Evolutionary conservation across 2,888 invertebrate species (phyloP), one percentile per base, ranked within the genome.

Genomic region (Iphiclides podalirius): DNA sequence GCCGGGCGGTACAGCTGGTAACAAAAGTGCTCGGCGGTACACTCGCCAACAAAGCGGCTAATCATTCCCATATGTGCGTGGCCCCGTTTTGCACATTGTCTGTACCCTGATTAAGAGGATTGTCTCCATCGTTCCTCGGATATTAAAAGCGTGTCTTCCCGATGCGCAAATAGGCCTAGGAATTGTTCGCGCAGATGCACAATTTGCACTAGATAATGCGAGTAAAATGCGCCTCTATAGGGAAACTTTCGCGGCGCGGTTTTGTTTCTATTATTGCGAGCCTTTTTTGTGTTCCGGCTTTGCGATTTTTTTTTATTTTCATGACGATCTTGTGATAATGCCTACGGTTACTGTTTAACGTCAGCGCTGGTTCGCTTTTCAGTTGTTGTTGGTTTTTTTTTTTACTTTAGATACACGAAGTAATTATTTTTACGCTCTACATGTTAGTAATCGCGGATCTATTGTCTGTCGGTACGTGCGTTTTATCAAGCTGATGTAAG

Each of bases 21-120:
- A 73, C 77, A 79, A 80, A 80, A 80, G 79, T 79, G 75, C 67
- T 60, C 53, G 59, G 73, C 75, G 73, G 78, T 71, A 70, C 67
- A 67, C 64, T 67, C 62, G 60, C 60, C 66, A 66, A 70, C 70
- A 70, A 70, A 69, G 68, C 68, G 66, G 67, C 64, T 67, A 87
- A 88, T 87, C 86, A 85, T 72, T 68, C 67, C 75, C 71, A 74
- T 79, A 76, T 77, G 77, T 84, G 80, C 79, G 81, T 87, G 87
- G 84, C 87, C 87, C 72, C 78, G 73, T 88, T 88, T 77, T 76
- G 69, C 72, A 82, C 85, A 87, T 79, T 87, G 87, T 87, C 84
- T 83, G 79, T 64, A 60, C 69, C 61, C 72, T 88, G 87, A 88
- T 88, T 87, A 88, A 88, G 87, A 85, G 87, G 85, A 88, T 88